phyloP scores from a whole-genome alignment of 2,113 vertebrate species.

The Notothenia rossii region DNA sequence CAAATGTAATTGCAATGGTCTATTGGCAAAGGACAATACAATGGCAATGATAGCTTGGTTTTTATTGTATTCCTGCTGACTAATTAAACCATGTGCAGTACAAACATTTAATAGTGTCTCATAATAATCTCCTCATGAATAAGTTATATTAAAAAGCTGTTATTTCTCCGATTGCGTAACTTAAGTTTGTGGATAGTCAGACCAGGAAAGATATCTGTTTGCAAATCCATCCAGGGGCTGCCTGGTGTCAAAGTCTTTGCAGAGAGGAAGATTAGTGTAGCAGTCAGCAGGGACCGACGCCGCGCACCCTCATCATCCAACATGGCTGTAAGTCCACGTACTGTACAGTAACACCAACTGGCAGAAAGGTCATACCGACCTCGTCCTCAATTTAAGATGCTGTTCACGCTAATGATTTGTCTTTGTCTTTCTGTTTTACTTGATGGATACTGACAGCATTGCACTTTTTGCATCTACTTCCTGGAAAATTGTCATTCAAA shows the following conservation, averaged over 20 bases:
- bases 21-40: background rate
- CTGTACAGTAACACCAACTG: constrained; percentile 67
- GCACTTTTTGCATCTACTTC: constrained; percentile 25
- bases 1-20: background rate
- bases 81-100: background rate
- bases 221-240: constrained; percentile 13
- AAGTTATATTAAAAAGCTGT: background rate
- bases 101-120: background rate
- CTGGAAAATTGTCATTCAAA: constrained; percentile 32
- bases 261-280: constrained; percentile 43
- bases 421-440: constrained; percentile 1
- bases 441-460: constrained; percentile 25
- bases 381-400: constrained; percentile 53
- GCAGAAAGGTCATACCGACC: constrained; percentile 71
- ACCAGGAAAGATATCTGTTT: constrained; percentile 13
- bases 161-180: background rate
- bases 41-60: background rate
- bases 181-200: background rate
- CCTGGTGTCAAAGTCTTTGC: constrained; percentile 19
- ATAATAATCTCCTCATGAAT: background rate
- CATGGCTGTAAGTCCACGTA: constrained; percentile 36
- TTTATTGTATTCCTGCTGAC: background rate
- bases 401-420: constrained; percentile 17
- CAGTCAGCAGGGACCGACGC: constrained; percentile 36
- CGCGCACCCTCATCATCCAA: constrained; percentile 38